A percentile compares a stretch with the other conserved stretches of the same genome.
These are phyloP conservation scores for Hylaea fasciaria DNA, from an alignment of 2,888 invertebrate genomes.

Conservation along the genomic window DNA sequence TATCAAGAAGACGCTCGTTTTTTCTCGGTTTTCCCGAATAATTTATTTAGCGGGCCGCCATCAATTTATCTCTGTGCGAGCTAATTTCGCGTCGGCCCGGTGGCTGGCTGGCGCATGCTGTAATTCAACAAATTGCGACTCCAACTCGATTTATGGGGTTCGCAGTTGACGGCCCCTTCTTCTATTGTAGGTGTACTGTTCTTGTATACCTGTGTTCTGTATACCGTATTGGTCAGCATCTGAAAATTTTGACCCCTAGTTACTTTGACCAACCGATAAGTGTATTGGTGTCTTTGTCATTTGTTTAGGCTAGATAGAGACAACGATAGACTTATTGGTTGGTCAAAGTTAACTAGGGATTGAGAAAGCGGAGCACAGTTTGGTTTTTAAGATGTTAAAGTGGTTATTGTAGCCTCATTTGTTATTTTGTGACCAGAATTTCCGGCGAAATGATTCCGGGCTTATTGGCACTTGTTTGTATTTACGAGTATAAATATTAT, in stretches of 20 bases:
- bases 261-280: too few species aligned
- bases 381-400: too few species aligned
- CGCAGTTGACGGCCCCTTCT: slow-evolving; percentile 82
- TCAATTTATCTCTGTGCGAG: slow-evolving; percentile 84
- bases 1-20: slow-evolving; percentile 84
- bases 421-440: too few species aligned
- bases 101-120: slow-evolving; percentile 83
- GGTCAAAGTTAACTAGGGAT: too few species aligned
- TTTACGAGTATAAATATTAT: too few species aligned
- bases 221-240: slow-evolving; percentile 52
- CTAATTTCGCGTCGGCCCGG: slow-evolving; percentile 84
- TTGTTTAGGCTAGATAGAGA: too few species aligned
- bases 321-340: too few species aligned
- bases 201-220: slow-evolving; percentile 50
- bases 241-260: neutral
- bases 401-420: too few species aligned
- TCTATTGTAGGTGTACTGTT: slow-evolving; percentile 71
- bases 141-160: slow-evolving; percentile 79
- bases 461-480: too few species aligned
- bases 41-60: slow-evolving; percentile 83
- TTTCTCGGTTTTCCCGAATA: slow-evolving; percentile 85
- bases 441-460: too few species aligned
- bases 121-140: slow-evolving; percentile 85
- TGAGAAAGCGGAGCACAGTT: too few species aligned
- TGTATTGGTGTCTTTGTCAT: too few species aligned